Evolutionary conservation across 2,113 vertebrate genomes (phyloP).

Genomic region (Thunnus maccoyii): DNA sequence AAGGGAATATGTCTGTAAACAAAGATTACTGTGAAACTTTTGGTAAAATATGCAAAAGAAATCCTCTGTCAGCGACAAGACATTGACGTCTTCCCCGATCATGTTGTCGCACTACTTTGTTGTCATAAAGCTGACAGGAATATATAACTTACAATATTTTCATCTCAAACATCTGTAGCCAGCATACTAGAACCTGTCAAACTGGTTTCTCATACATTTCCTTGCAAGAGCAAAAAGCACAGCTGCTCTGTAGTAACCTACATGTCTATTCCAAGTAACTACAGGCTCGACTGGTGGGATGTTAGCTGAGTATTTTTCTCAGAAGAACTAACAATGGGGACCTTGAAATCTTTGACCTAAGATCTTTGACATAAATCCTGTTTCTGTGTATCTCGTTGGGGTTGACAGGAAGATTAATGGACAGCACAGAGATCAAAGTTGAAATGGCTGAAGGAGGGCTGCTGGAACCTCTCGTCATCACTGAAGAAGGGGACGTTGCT

Average conservation of each 20-base stretch:
- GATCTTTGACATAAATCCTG: slow-evolving; percentile 1
- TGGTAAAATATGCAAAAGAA: neutral
- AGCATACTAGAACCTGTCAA: slow-evolving; percentile 56
- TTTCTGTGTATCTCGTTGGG: slow-evolving; percentile 7
- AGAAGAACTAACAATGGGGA: neutral
- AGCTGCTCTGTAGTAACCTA: neutral
- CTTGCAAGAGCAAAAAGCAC: neutral
- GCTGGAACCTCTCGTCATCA: slow-evolving; percentile 75
- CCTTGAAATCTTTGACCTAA: neutral
- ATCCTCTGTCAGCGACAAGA: neutral
- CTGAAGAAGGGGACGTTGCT: slow-evolving; percentile 42
- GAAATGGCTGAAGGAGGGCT: slow-evolving; percentile 66
- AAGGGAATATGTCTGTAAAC: neutral
- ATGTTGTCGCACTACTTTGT: slow-evolving; percentile 1
- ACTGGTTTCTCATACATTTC: slow-evolving; percentile 61
- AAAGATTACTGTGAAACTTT: neutral
- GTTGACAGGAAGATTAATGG: slow-evolving; percentile 43
- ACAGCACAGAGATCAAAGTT: slow-evolving; percentile 53
- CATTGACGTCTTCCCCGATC: neutral
- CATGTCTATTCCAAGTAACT: neutral
- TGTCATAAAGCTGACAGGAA: neutral
- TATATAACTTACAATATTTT: slow-evolving; percentile 14
- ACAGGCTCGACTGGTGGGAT: neutral
- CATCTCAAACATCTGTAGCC: slow-evolving; percentile 46
- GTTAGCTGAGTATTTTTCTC: neutral